Percentiles rank a stretch among this genome's conserved stretches.
phyloP scores from a whole-genome alignment of 2,888 invertebrate genomes.

The Bursaphelenchus okinawaensis region DNA sequence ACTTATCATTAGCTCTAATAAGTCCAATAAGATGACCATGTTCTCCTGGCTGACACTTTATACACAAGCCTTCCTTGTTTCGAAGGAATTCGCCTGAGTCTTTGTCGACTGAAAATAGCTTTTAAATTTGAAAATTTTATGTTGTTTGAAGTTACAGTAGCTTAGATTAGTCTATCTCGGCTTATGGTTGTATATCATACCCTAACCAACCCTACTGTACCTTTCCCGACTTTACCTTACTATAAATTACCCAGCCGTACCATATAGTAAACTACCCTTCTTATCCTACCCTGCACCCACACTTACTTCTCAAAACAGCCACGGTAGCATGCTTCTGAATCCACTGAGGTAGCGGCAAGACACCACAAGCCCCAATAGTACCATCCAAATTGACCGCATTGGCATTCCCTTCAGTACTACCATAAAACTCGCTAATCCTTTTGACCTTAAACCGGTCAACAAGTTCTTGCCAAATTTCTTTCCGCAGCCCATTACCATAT shows the following conservation, averaged over 20 bases:
- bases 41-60: constrained; percentile 73
- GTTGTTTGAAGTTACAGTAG: neutral
- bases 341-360: constrained; percentile 74
- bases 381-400: constrained; percentile 91
- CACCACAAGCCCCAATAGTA: constrained; percentile 78
- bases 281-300: neutral
- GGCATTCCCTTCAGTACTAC: constrained; percentile 90
- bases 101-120: constrained; percentile 70
- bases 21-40: constrained; percentile 89
- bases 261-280: neutral
- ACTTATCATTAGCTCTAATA: constrained; percentile 79
- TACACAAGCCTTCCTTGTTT: constrained; percentile 75
- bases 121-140: neutral
- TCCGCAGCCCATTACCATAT: constrained; percentile 86
- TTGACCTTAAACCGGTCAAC: constrained; percentile 77
- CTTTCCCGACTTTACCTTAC: too few species aligned
- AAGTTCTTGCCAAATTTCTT: constrained; percentile 87
- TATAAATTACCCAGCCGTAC: too few species aligned
- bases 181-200: neutral
- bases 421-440: constrained; percentile 85
- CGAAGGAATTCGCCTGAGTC: constrained; percentile 82
- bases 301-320: constrained; percentile 1
- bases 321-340: constrained; percentile 64
- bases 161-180: too few species aligned
- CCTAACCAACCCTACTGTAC: too few species aligned